Conservation (phyloP, 2,113 vertebrate species). For the Halcyon senegalensis region DNA sequence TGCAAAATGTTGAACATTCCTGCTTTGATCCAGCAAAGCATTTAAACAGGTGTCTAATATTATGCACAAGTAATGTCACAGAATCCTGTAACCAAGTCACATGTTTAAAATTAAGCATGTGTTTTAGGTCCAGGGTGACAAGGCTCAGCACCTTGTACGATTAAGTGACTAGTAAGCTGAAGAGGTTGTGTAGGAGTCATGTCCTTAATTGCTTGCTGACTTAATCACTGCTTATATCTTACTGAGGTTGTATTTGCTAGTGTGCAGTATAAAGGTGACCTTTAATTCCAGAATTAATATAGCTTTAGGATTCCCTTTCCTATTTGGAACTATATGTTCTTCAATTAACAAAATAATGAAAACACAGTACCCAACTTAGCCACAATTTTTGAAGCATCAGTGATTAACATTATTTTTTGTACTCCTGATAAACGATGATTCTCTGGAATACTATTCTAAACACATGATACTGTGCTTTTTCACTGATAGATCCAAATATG, state of each 20-base stretch:
- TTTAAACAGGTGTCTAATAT: constrained; percentile 51
- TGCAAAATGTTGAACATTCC: constrained; percentile 15
- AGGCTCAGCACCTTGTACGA: constrained; percentile 59
- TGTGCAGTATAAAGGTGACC: constrained; percentile 36
- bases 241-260: background rate
- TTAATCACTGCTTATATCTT: constrained; percentile 6
- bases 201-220: constrained; percentile 67
- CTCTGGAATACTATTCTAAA: background rate
- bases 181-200: constrained; percentile 53
- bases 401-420: background rate
- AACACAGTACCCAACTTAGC: background rate
- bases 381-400: background rate
- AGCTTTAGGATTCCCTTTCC: background rate
- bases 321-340: background rate
- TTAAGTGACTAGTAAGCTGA: constrained; percentile 63
- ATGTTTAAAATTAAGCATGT: constrained; percentile 56
- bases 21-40: constrained; percentile 45
- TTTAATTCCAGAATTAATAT: constrained; percentile 5
- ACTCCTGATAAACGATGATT: background rate
- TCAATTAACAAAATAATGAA: background rate
- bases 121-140: constrained; percentile 46
- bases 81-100: constrained; percentile 39
- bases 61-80: constrained; percentile 42
- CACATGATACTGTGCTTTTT: background rate
- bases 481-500: background rate